Conservation (phyloP, 2,888 invertebrate species). For the Eledona agricola region DNA sequence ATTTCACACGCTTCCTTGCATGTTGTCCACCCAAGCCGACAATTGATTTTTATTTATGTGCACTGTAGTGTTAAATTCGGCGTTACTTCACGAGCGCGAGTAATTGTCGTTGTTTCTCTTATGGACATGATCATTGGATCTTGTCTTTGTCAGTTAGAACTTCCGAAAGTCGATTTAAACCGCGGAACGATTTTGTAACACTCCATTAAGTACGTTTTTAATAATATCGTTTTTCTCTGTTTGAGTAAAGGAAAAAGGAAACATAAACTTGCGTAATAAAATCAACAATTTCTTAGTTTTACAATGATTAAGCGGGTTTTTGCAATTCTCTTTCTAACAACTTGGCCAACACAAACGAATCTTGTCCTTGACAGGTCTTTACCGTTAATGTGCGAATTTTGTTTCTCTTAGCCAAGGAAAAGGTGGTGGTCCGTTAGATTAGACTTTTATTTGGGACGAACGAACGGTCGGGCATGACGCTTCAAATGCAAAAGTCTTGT, state of each 20-base stretch:
- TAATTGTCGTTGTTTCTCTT: conserved; percentile 6
- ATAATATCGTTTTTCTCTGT: background rate
- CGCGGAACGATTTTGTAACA: conserved; percentile 15
- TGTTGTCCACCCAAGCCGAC: too few species aligned
- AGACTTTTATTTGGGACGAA: conserved; percentile 18
- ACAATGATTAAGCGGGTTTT: conserved; percentile 4
- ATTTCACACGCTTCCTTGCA: too few species aligned
- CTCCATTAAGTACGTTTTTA: too few species aligned
- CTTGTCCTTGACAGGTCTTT: conserved; percentile 6
- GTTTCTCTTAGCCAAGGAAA: too few species aligned
- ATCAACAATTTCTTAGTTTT: conserved; percentile 8
- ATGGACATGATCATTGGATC: too few species aligned
- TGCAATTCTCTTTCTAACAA: too few species aligned
- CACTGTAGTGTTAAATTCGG: too few species aligned
- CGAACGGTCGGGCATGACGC: conserved; percentile 1
- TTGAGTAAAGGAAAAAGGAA: conserved; percentile 9
- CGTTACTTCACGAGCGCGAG: too few species aligned
- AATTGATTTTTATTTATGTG: too few species aligned
- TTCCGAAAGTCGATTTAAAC: conserved; percentile 13
- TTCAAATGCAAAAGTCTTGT: conserved; percentile 10
- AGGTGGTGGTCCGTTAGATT: conserved; percentile 9
- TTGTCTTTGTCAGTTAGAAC: conserved; percentile 15
- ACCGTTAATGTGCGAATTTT: too few species aligned
- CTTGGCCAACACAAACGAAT: too few species aligned
- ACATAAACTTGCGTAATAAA: conserved; percentile 10